Conservation (phyloP, 2,113 vertebrate species). For the Neopipo cinnamomea region DNA sequence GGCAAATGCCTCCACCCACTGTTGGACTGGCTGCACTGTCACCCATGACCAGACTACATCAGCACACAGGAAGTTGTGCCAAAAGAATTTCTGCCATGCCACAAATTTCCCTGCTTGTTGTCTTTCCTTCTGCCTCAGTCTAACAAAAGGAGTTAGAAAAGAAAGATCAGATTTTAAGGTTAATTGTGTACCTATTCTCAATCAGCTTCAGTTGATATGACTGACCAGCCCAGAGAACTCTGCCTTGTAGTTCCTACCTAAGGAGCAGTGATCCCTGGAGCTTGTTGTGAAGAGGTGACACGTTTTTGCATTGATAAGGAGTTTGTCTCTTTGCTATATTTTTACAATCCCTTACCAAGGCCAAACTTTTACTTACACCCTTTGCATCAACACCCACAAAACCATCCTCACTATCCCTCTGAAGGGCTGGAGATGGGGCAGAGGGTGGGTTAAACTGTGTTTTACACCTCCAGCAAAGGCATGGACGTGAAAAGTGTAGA, state of each 20-base stretch:
- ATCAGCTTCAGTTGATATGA: background rate
- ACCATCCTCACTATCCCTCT: background rate
- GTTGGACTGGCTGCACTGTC: background rate
- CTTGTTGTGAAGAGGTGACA: background rate
- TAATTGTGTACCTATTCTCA: background rate
- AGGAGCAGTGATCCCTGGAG: rapidly evolving
- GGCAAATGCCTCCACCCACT: background rate
- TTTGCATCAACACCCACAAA: background rate
- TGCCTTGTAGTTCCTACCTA: background rate
- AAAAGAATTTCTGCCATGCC: background rate
- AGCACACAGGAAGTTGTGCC: background rate
- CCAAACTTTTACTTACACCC: rapidly evolving
- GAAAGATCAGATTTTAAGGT: background rate
- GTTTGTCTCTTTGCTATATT: background rate
- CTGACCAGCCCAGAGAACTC: background rate
- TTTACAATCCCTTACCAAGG: background rate
- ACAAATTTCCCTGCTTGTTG: background rate
- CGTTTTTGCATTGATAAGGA: background rate
- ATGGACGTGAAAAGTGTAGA: background rate
- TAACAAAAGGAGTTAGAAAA: background rate
- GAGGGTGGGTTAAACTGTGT: background rate
- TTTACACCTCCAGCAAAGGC: background rate
- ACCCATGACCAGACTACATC: background rate
- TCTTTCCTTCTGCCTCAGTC: background rate
- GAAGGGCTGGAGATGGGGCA: background rate